These are phyloP conservation scores for Ennomos fuscantarius DNA, from an alignment of 2,888 invertebrate genomes.

Conservation along the genomic window DNA sequence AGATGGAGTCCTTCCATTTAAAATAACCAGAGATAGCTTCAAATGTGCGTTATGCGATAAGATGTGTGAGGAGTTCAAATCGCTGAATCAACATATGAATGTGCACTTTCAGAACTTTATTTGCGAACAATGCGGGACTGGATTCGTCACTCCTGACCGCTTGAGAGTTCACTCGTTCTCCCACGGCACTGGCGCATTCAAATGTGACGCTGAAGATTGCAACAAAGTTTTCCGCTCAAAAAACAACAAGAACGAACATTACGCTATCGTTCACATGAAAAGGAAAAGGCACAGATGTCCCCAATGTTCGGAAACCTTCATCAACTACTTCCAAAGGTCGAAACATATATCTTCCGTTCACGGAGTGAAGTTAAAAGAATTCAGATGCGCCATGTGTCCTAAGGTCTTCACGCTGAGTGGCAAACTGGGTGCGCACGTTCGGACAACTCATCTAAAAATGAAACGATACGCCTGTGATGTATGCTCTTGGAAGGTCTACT, in stretches of 20 bases:
- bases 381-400: constrained; percentile 69
- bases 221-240: constrained; percentile 78
- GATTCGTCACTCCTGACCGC: constrained; percentile 72
- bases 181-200: constrained; percentile 67
- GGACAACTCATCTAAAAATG: constrained; percentile 74
- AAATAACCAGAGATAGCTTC: constrained; percentile 55
- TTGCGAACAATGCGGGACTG: constrained; percentile 74
- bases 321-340: constrained; percentile 75
- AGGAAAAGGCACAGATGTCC: constrained; percentile 74
- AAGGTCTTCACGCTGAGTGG: constrained; percentile 73
- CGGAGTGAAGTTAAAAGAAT: constrained; percentile 72
- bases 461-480: constrained; percentile 75
- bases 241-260: constrained; percentile 76
- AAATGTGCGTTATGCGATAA: constrained; percentile 65
- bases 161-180: constrained; percentile 68
- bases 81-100: constrained; percentile 79
- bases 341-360: constrained; percentile 70
- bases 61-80: constrained; percentile 66
- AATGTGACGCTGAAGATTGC: constrained; percentile 70
- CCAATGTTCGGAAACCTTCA: constrained; percentile 69
- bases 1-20: constrained; percentile 69
- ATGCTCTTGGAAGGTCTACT: constrained; percentile 83
- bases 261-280: constrained; percentile 77
- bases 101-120: constrained; percentile 76
- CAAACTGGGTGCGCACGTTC: constrained; percentile 67